Conservation (phyloP, 2,113 vertebrate species). For the Strix uralensis region DNA sequence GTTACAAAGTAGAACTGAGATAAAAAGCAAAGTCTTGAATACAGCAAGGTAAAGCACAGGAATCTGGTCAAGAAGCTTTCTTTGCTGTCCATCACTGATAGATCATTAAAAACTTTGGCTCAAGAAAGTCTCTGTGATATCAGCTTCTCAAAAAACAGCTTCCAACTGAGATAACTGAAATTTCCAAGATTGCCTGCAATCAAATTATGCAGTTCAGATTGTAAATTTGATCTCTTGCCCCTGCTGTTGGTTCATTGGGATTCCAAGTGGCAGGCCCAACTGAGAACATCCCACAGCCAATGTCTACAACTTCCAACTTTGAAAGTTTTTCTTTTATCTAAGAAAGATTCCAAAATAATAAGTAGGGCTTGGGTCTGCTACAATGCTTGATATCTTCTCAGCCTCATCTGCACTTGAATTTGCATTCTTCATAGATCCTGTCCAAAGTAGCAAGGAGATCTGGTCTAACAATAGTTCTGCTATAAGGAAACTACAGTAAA, state of each 20-base stretch:
- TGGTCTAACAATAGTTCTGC: neutral
- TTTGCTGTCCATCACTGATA: neutral
- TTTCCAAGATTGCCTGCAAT: neutral
- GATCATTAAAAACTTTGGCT: slow-evolving; percentile 31
- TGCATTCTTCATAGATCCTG: neutral
- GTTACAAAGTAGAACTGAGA: neutral
- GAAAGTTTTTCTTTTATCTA: neutral
- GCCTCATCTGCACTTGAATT: neutral
- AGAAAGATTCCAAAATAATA: neutral
- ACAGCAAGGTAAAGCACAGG: neutral
- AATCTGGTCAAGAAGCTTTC: neutral
- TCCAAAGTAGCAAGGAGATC: neutral
- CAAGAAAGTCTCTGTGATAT: neutral
- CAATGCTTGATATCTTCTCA: neutral
- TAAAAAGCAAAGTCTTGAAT: neutral
- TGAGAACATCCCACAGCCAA: neutral
- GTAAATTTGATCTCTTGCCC: too few species aligned
- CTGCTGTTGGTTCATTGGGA: too few species aligned
- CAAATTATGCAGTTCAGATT: too few species aligned
- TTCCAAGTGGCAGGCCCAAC: neutral
- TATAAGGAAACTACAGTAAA: neutral
- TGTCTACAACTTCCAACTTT: neutral
- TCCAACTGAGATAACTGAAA: slow-evolving; percentile 36
- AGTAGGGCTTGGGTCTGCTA: neutral
- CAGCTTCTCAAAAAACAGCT: neutral